These are phyloP conservation scores for Echinarachnius parma DNA, from an alignment of 53 echinoderm and acorn worm species.

Conservation along the genomic window DNA sequence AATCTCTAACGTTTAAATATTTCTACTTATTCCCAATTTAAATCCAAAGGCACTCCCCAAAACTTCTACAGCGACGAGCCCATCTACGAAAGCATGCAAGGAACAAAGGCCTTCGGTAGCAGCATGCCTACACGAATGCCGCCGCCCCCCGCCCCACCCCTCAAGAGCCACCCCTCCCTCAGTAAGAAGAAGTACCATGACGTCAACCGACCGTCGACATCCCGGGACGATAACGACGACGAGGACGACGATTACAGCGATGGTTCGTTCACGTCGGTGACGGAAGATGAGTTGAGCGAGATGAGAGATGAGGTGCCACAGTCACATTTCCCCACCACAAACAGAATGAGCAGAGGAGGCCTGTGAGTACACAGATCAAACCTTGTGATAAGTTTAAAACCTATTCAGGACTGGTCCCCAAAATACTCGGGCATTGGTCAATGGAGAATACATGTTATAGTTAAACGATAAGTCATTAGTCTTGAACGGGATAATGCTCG, in stretches of 20 bases:
- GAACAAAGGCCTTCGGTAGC: constrained; percentile 4
- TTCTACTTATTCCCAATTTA: too few relatives aligned
- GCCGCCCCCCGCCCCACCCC: constrained; percentile 26
- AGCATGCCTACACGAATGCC: constrained; percentile 43
- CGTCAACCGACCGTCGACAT: constrained; percentile 30
- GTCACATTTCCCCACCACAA: background rate
- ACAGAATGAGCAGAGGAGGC: constrained; percentile 16
- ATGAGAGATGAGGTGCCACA: background rate
- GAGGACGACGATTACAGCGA: background rate
- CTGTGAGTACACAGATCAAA: too few relatives aligned
- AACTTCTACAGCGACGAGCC: constrained; percentile 16
- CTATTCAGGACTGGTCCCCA: too few relatives aligned
- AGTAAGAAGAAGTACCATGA: constrained; percentile 24
- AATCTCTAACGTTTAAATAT: too few relatives aligned
- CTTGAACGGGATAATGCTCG: too few relatives aligned
- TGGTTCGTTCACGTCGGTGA: constrained; percentile 40
- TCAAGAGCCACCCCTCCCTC: constrained; percentile 44
- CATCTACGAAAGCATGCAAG: constrained; percentile 22
- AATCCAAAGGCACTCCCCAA: background rate
- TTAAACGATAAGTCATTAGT: too few relatives aligned
- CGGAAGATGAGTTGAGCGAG: constrained; percentile 28
- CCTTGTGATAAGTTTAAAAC: too few relatives aligned
- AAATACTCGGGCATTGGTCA: too few relatives aligned
- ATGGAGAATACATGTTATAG: too few relatives aligned
- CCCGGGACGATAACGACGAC: constrained; percentile 15